Evolutionary conservation across 1,140 invertebrate species (phyloP).

Genomic region (Nasonia longicornis): DNA sequence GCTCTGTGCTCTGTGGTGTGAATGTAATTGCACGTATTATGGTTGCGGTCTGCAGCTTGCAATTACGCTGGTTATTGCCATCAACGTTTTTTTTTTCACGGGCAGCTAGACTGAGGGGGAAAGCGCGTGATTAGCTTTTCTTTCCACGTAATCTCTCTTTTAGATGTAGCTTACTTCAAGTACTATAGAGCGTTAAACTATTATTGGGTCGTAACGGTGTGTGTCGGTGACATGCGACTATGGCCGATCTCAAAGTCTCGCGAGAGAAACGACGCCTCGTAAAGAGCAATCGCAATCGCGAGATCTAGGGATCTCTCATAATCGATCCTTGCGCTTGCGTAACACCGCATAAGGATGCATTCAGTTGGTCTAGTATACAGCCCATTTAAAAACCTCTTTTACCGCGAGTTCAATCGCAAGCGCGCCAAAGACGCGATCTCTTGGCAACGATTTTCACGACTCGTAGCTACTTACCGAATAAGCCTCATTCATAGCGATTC

Average conservation of each 20-base stretch:
- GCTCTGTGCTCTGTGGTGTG: neutral
- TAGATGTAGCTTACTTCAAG: too few species aligned
- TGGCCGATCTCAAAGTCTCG: neutral
- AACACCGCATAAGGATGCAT: neutral
- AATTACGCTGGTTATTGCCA: neutral
- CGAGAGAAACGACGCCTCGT: slow-evolving; percentile 2
- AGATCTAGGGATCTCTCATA: neutral
- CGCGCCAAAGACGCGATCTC: neutral
- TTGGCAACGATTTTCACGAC: neutral
- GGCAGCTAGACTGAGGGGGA: neutral
- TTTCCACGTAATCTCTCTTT: neutral
- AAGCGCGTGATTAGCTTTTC: neutral
- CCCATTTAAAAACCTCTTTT: neutral
- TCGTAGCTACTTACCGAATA: too few species aligned
- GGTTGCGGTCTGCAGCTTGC: neutral
- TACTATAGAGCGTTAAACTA: neutral
- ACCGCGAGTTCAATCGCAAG: neutral
- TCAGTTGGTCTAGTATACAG: too few species aligned
- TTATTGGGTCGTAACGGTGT: neutral
- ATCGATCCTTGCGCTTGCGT: neutral
- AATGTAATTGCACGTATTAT: neutral
- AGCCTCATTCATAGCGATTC: neutral
- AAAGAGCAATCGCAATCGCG: slow-evolving; percentile 1
- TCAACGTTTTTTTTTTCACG: neutral
- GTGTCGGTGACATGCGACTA: neutral